Conservation (phyloP, 2,797 vertebrate species). For the Streptopelia turtur region DNA sequence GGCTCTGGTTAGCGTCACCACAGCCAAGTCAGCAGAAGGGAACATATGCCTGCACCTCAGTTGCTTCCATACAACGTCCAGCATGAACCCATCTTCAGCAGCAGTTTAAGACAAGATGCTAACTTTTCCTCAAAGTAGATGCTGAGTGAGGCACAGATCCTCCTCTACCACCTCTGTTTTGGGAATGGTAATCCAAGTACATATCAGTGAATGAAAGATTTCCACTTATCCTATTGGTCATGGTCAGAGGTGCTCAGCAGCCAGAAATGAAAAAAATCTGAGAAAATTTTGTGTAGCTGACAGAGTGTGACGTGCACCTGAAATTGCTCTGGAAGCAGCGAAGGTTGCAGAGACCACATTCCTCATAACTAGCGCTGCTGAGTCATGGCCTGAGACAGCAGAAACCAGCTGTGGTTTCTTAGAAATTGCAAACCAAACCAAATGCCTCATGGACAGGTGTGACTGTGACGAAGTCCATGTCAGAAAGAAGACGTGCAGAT, state of each 20-base stretch:
- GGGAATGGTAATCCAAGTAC: not conserved
- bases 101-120: not conserved
- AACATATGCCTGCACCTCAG: slow-evolving; percentile 59
- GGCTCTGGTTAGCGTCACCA: slow-evolving; percentile 9
- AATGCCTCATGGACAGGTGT: not conserved
- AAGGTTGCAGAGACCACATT: slow-evolving; percentile 10
- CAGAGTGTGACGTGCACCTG: not conserved
- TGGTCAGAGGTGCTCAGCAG: slow-evolving; percentile 4
- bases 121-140: slow-evolving; percentile 7
- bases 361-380: slow-evolving; percentile 12
- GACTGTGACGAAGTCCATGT: not conserved
- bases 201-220: not conserved
- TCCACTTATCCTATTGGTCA: slow-evolving; percentile 13
- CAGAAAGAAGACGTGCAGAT: not conserved
- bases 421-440: not conserved
- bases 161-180: not conserved
- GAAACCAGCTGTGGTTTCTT: not conserved
- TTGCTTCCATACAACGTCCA: slow-evolving; percentile 34
- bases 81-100: not conserved
- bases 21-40: slow-evolving; percentile 64
- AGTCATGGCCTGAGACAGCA: slow-evolving; percentile 17
- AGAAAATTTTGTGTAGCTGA: not conserved
- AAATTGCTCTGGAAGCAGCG: slow-evolving; percentile 49
- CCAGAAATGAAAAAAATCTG: not conserved
- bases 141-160: not conserved